Evolutionary conservation across 1,140 invertebrate species (phyloP), one percentile per base, ranked within the genome.

Genomic region (Saxidomus purpurata): DNA sequence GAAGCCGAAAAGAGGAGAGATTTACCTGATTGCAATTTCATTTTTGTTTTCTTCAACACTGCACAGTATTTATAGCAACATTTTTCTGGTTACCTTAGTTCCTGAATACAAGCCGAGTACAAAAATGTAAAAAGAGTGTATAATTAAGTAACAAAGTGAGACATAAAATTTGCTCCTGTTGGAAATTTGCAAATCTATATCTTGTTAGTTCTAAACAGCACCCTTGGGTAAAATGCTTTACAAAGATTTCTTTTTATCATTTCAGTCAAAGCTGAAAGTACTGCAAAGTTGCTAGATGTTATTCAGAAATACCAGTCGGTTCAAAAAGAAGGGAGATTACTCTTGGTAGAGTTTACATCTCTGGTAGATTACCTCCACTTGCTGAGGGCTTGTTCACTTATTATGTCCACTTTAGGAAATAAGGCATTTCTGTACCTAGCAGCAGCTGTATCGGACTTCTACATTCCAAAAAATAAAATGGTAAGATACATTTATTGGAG

Each of bases 371-470:
- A 99, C 96, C 97, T 99, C 92, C 98, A 98, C 97, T 96, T 99
- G 79, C 95, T 99, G 84, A 96, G 98, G 92, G 97, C 97, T 34
- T 97, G 97, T 82, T 98, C 98, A 93, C 97, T 98, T 95, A 97
- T 97, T 91, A 95, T 99, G 49, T 94, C 89, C 17, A n/a, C 96
- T 40, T 96, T 98, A 25, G 97, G 97, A 40, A 94, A 97, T 4
- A 96, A 96, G 49, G 98, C 97, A 0, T 95, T 99, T 89, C 95
- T 99, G 0, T 99, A 99, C 96, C 97, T 99, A 84, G 99, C 99
- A 40, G 99, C 99, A 28, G 99, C 99, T 22, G 99, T 99, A 0
- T 99, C 99, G 1, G 99, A 99, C 96, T 99, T 99, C 97, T 99
- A 99, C 95, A 97, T 99, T 95, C 98, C 99, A 71, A 97, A 97